Base-by-base conservation (phyloP, 1,140 invertebrate genomes). In the Polyergus mexicanus region DNA sequence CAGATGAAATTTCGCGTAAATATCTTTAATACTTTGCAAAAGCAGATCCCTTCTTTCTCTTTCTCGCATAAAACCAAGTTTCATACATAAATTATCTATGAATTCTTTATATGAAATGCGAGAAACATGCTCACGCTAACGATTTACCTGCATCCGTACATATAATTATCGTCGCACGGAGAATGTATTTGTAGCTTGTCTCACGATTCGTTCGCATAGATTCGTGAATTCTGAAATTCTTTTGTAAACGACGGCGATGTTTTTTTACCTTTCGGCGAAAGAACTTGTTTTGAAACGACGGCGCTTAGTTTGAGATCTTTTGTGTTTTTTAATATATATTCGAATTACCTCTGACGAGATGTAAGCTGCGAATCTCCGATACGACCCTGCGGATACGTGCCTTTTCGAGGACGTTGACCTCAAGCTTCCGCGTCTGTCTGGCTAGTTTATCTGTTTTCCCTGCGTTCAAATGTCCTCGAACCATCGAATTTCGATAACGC, bases 381-480 rank as follows among this genome's bases (percentile, higher is more conserved):
- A 77, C 38, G 65, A 85, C 51, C 62, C 87, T 88, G 78, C 81
- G 86, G 86, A 88, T 86, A 78, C 84, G 88, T 87, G 87, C 88
- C 88, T 89, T 89, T 89, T 90, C 54, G 83, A 84, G 86, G 84
- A 90, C 89, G 86, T 88, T 80, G 86, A 90, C 86, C 89, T 51
- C 89, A 19, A 19, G 85, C 86, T 71, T 86, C 65, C 86, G 72
- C 68, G 76, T 74, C 77, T 85, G 60, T 85, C 74, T 69, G 77
- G 84, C 60, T 78, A 78, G 65, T 83, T 83, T 83, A 83, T 62
- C 78, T 83, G 41, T 72, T 83, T 83, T 83, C 68, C 28, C 68
- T 62, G 54, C 28, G 56, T 25, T 74, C 54, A 41, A 83, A 83
- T 41, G 38, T 74, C 25, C 68, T 83, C 68, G 54, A 60, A 74